A percentile compares a stretch with the other conserved stretches of the same genome.
phyloP scores from a whole-genome alignment of 2,113 vertebrate species.

The Chaetorhynchus papuensis region DNA sequence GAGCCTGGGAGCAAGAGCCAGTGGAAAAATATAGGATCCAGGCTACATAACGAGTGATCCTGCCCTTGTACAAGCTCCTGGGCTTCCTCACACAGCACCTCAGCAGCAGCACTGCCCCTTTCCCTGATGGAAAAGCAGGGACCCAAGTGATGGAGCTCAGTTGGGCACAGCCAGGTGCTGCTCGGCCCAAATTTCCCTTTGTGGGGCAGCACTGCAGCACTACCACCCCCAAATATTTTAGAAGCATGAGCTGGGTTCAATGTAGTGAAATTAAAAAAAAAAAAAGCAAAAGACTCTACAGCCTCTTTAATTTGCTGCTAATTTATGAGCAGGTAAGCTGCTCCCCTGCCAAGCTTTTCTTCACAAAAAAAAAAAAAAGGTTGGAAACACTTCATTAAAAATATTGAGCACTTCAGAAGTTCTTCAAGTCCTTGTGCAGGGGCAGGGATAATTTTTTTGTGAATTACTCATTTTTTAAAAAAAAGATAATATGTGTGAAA shows the following conservation, averaged over 20 bases:
- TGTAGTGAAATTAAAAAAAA: rapidly evolving
- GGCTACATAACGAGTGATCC: neutral
- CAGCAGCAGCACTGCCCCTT: neutral
- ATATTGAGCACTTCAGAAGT: neutral
- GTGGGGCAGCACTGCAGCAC: neutral
- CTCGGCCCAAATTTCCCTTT: neutral
- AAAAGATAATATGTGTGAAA: neutral
- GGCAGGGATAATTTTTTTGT: neutral
- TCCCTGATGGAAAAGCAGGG: neutral
- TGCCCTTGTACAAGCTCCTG: neutral
- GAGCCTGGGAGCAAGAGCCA: neutral
- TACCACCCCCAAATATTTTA: neutral
- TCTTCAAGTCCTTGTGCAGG: neutral
- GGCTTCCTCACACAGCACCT: neutral
- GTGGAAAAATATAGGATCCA: neutral
- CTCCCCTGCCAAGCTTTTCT: neutral
- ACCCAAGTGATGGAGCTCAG: neutral
- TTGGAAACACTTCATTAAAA: neutral
- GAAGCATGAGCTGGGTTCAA: neutral
- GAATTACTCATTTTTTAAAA: neutral
- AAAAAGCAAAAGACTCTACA: no score
- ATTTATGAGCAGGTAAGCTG: neutral
- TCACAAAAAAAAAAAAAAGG: neutral
- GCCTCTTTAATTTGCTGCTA: neutral
- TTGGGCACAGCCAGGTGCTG: neutral